Percentiles rank a stretch among this genome's conserved stretches.
phyloP scores from a whole-genome alignment of 1,140 invertebrate genomes.

The Ips nitidus region DNA sequence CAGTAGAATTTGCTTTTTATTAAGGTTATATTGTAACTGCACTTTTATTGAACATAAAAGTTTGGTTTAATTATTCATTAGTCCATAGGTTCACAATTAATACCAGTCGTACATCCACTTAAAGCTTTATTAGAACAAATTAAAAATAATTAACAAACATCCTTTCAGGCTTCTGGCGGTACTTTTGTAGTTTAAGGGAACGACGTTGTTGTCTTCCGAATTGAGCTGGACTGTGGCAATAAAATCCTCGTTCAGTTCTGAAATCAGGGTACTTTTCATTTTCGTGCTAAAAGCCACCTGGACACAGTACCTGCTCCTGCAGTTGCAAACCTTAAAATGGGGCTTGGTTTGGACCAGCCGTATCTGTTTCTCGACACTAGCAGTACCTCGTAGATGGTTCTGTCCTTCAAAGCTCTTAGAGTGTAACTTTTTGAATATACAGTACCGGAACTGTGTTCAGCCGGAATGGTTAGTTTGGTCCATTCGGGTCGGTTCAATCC shows the following conservation, averaged over 20 bases:
- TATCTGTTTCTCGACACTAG: conserved; percentile 71
- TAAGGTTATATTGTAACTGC: too few species aligned
- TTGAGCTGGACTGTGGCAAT: conserved; percentile 45
- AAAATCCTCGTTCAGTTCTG: conserved; percentile 47
- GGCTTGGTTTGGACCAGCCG: conserved; percentile 68
- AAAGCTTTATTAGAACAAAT: too few species aligned
- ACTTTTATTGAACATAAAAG: too few species aligned
- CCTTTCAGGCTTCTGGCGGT: neutral
- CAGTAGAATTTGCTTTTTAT: too few species aligned
- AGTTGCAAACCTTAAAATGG: conserved; percentile 65
- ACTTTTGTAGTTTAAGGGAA: conserved; percentile 14
- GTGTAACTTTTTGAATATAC: conserved; percentile 69
- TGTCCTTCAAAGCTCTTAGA: conserved; percentile 64
- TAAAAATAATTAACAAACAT: too few species aligned
- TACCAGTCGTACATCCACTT: too few species aligned
- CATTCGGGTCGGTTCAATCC: conserved; percentile 57
- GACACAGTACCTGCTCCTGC: conserved; percentile 59
- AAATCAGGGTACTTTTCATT: conserved; percentile 29
- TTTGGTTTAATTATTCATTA: too few species aligned
- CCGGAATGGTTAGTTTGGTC: conserved; percentile 69
- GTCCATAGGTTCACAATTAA: too few species aligned
- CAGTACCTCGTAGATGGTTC: conserved; percentile 68
- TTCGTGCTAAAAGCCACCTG: conserved; percentile 3
- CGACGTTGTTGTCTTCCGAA: conserved; percentile 18
- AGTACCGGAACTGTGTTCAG: conserved; percentile 63